Conservation (phyloP, 2,888 invertebrate genomes). For the Heliconius charithonia region DNA sequence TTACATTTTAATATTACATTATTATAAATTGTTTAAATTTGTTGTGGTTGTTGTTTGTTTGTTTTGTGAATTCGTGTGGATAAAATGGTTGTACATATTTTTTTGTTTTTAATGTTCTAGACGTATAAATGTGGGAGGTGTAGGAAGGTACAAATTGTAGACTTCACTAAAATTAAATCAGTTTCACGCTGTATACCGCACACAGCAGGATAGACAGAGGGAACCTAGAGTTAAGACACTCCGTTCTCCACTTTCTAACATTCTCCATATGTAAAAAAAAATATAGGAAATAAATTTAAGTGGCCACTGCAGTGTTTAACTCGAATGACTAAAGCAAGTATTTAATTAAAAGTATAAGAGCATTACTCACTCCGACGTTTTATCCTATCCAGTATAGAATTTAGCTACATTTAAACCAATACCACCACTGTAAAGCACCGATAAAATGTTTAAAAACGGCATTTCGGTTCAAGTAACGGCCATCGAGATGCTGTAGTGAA, state of each 20-base stretch:
- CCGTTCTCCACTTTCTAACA: too few species aligned
- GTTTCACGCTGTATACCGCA: too few species aligned
- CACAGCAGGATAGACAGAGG: too few species aligned
- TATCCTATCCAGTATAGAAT: constrained; percentile 19
- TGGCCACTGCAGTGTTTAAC: neutral
- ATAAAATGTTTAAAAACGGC: constrained; percentile 25
- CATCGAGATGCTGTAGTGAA: too few species aligned
- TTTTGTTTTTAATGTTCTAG: neutral
- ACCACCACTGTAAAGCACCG: neutral
- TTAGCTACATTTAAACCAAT: constrained; percentile 21
- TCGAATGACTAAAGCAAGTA: neutral
- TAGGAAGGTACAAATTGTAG: too few species aligned
- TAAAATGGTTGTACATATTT: neutral
- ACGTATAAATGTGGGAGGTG: neutral
- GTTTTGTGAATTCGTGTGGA: too few species aligned
- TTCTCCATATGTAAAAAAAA: too few species aligned
- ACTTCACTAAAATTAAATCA: too few species aligned
- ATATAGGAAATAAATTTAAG: too few species aligned
- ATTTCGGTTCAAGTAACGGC: constrained; percentile 1
- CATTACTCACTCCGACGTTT: constrained; percentile 34
- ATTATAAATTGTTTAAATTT: neutral
- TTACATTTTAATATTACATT: constrained; percentile 5
- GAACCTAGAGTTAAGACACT: too few species aligned
- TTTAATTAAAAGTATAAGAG: constrained; percentile 35
- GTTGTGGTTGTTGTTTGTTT: neutral